Evolutionary conservation across 1,140 invertebrate species (phyloP).

Genomic region (Cyrtorhinus lividipennis): DNA sequence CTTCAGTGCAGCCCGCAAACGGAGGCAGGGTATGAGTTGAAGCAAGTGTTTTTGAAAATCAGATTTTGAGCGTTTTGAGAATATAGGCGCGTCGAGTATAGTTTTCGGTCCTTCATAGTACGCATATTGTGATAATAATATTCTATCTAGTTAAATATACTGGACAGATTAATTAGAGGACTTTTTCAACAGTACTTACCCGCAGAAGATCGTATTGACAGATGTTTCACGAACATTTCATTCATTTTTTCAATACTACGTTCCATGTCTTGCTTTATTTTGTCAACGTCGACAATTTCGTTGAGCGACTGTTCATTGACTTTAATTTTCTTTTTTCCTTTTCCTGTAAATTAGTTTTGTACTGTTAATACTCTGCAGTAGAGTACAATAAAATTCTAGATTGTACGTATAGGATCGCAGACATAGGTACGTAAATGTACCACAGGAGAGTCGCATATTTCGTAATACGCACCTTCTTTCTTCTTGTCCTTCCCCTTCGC

Average conservation of each 20-base stretch:
- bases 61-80: too few species aligned
- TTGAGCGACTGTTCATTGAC: slow-evolving; percentile 51
- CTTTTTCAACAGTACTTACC: slow-evolving; percentile 29
- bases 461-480: slow-evolving; percentile 16
- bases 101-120: too few species aligned
- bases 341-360: slow-evolving; percentile 13
- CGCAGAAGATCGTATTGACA: slow-evolving; percentile 54
- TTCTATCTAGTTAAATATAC: too few species aligned
- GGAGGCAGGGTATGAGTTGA: too few species aligned
- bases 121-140: too few species aligned
- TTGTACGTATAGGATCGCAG: too few species aligned
- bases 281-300: slow-evolving; percentile 52
- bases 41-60: too few species aligned
- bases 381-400: neutral
- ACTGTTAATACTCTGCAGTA: neutral
- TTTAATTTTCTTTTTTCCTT: slow-evolving; percentile 42
- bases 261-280: slow-evolving; percentile 48
- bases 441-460: too few species aligned
- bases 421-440: slow-evolving; percentile 20
- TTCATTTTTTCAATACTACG: slow-evolving; percentile 52
- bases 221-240: slow-evolving; percentile 60
- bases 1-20: too few species aligned
- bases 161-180: too few species aligned
- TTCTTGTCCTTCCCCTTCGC: slow-evolving; percentile 25
- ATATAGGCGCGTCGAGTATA: too few species aligned